Evolutionary conservation across 1,140 invertebrate genomes (phyloP).

Genomic region (Schlechtendalia chinensis): DNA sequence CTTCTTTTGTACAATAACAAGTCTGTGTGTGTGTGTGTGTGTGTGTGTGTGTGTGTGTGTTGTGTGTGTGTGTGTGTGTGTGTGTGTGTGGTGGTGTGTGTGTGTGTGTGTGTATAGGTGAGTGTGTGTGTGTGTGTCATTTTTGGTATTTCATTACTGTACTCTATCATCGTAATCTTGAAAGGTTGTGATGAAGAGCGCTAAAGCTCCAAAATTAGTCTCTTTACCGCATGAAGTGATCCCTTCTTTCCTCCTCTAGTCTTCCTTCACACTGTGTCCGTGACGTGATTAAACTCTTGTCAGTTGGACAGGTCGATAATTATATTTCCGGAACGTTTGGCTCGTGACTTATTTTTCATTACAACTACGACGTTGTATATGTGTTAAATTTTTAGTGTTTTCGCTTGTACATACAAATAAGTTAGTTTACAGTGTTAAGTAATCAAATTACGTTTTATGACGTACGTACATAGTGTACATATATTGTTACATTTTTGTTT

Average conservation of each 20-base stretch:
- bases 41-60: not conserved
- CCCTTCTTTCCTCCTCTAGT: constrained; percentile 7
- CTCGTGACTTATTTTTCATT: constrained; percentile 47
- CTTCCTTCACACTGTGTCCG: constrained; percentile 33
- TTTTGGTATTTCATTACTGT: constrained; percentile 48
- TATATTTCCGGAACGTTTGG: constrained; percentile 48
- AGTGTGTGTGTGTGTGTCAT: constrained; percentile 19
- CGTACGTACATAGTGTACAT: too few relatives aligned
- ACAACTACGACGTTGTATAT: constrained; percentile 24
- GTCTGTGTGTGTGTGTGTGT: not conserved
- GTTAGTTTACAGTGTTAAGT: not conserved
- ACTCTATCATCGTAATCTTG: constrained; percentile 35
- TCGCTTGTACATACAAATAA: not conserved
- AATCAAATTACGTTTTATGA: constrained; percentile 16
- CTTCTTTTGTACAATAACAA: not conserved
- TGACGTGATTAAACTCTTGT: constrained; percentile 49
- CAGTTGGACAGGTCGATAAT: constrained; percentile 48
- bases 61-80: constrained; percentile 4
- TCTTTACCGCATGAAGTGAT: constrained; percentile 36
- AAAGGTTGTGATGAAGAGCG: constrained; percentile 44
- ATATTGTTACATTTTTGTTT: too few relatives aligned
- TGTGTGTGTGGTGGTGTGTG: not conserved
- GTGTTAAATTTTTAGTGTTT: not conserved
- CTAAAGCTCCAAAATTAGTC: constrained; percentile 48
- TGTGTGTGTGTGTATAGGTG: not conserved